Evolutionary conservation across 1,140 invertebrate species (phyloP).

Genomic region (Tribolium castaneum): DNA sequence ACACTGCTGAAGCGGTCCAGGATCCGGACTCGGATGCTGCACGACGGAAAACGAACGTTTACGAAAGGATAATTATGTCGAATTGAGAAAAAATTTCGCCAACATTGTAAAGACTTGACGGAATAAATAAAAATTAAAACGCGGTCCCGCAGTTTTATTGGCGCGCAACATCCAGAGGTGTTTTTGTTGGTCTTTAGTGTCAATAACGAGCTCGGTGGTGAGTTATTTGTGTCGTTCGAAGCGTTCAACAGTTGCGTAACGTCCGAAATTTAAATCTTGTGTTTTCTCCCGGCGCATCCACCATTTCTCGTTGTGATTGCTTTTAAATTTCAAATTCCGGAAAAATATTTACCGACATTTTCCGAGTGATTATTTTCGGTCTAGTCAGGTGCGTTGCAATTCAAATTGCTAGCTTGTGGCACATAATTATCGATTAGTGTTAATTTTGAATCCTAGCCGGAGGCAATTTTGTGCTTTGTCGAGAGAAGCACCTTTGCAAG

Average conservation of each 20-base stretch:
- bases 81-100: neutral
- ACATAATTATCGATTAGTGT: neutral
- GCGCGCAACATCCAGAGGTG: neutral
- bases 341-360: neutral
- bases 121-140: neutral
- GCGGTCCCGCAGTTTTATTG: neutral
- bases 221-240: neutral
- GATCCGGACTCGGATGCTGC: conserved; percentile 46
- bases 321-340: neutral
- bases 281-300: neutral
- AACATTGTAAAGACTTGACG: neutral
- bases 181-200: neutral
- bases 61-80: conserved; percentile 42
- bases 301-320: neutral
- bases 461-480: neutral
- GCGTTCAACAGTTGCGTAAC: neutral
- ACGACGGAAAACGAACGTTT: conserved; percentile 42
- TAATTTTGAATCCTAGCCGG: neutral
- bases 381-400: neutral
- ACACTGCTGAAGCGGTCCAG: conserved; percentile 47
- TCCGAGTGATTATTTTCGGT: neutral
- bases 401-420: neutral
- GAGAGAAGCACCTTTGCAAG: neutral
- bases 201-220: neutral
- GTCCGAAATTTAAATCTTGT: neutral